Evolutionary conservation across 2,888 invertebrate genomes (phyloP), one percentile per base, ranked within the genome.

Genomic region (Melikaiella ostensackeni): DNA sequence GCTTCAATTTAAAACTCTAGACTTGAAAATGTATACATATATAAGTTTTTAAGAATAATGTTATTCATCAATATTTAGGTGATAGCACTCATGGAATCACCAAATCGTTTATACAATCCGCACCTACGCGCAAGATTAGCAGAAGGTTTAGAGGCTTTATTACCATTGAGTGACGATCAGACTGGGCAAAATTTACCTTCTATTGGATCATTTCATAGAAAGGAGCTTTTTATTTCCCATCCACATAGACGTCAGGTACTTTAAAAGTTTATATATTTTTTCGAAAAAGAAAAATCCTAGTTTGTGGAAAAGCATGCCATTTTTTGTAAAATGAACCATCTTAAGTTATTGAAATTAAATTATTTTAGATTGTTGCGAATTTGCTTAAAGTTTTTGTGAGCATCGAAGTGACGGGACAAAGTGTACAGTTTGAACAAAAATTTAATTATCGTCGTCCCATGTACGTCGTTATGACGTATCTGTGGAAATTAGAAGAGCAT

Each of bases 381-480:
- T 92, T 99, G 38, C 92, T 98, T 77, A 95, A 97, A 88, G 98
- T 99, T 11, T 99, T 98, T 91, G 98, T 99, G n/a, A 96, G 97
- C 82, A 99, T 99, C 80, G 98, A 99, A 92, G 97, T 98, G 97
- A 98, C 98, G 0, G 98, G 98, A 0, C 97, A 98, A 90, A 97
- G 96, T 88, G 98, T 98, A 27, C 96, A 97, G 87, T 98, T 98
- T 89, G 98, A 98, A 90, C 98, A 98, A 91, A 99, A 98, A 92
- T 99, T 99, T 91, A 98, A 98, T 91, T 99, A 99, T 90, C 94
- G 98, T 30, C 94, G 97, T 59, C 98, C 98, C 2, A 98, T 99
- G 98, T 98, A 99, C 89, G 93, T 95, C 55, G 96, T 98, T 1
- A 96, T 99, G 95, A 96, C 98, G 89, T 98, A 96, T 92, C 92